Conservation (phyloP, 2,797 vertebrate species). For the Lacerta viridis region DNA sequence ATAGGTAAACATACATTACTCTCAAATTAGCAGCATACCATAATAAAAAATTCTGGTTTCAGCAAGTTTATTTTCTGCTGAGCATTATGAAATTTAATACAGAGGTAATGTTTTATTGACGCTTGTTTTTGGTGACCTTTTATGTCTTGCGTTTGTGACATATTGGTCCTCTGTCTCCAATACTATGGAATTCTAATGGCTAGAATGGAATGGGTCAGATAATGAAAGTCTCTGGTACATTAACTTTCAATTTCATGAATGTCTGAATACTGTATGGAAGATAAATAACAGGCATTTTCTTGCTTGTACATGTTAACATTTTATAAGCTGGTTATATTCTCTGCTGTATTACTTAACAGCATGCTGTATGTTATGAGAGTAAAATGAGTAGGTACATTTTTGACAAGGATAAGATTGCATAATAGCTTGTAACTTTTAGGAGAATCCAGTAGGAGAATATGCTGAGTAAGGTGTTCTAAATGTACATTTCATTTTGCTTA, state of each 20-base stretch:
- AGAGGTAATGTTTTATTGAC: conserved; percentile 82
- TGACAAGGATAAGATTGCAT: conserved; percentile 67
- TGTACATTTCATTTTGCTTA: conserved; percentile 56
- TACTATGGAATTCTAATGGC: conserved; percentile 82
- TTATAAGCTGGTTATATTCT: conserved; percentile 79
- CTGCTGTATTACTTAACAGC: conserved; percentile 72
- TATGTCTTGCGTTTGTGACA: conserved; percentile 82
- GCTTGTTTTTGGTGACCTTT: conserved; percentile 85
- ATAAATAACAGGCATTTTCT: conserved; percentile 83
- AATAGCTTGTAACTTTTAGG: conserved; percentile 70
- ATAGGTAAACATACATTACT: conserved; percentile 68
- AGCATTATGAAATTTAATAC: conserved; percentile 80
- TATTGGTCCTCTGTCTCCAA: conserved; percentile 82
- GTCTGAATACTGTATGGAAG: conserved; percentile 85
- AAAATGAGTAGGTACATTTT: conserved; percentile 72
- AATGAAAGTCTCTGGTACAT: conserved; percentile 89
- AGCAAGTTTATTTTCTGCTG: conserved; percentile 78
- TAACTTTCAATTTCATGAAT: conserved; percentile 91
- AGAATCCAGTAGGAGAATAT: conserved; percentile 56
- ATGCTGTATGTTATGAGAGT: conserved; percentile 62
- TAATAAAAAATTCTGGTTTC: conserved; percentile 74
- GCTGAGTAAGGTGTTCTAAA: conserved; percentile 59
- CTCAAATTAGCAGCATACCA: conserved; percentile 59
- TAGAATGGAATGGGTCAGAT: conserved; percentile 85
- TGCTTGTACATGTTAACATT: conserved; percentile 83